Conservation (phyloP, 2,113 vertebrate genomes). For the Macheiramphus alcinus region DNA sequence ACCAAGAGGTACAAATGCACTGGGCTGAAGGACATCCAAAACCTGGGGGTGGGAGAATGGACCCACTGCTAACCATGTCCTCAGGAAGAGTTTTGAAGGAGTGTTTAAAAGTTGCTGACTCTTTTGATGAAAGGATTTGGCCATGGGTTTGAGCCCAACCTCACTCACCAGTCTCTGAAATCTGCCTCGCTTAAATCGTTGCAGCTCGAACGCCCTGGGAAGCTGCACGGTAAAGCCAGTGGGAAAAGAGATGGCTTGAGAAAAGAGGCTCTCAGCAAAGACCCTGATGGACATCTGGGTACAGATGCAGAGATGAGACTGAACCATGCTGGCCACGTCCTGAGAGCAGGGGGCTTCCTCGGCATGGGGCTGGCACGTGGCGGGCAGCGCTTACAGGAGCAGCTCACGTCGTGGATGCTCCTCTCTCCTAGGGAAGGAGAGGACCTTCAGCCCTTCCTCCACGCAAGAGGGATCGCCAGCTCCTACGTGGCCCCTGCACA, state of each 20-base stretch:
- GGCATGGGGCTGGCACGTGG: rapidly evolving
- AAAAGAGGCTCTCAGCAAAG: not conserved
- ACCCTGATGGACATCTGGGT: not conserved
- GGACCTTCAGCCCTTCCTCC: not conserved
- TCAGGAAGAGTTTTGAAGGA: not conserved
- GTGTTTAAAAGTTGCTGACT: not conserved
- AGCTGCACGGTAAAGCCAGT: not conserved
- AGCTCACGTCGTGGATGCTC: rapidly evolving
- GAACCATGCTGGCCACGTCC: rapidly evolving
- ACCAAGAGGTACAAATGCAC: not conserved
- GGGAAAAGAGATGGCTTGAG: not conserved
- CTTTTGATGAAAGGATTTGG: not conserved
- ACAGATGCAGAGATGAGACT: not conserved
- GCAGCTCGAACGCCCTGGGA: not conserved
- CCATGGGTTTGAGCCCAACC: not conserved
- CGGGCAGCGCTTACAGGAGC: not conserved
- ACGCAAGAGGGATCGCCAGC: not conserved
- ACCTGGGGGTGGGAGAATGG: not conserved
- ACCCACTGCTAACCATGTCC: too few species aligned
- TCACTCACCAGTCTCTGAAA: not conserved
- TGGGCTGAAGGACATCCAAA: not conserved
- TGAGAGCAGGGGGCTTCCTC: not conserved
- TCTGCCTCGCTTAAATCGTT: not conserved
- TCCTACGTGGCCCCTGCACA: rapidly evolving
- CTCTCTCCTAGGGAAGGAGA: not conserved